These are phyloP conservation scores for Pinctada fucata DNA, from an alignment of 2,888 invertebrate genomes.

Conservation along the genomic window DNA sequence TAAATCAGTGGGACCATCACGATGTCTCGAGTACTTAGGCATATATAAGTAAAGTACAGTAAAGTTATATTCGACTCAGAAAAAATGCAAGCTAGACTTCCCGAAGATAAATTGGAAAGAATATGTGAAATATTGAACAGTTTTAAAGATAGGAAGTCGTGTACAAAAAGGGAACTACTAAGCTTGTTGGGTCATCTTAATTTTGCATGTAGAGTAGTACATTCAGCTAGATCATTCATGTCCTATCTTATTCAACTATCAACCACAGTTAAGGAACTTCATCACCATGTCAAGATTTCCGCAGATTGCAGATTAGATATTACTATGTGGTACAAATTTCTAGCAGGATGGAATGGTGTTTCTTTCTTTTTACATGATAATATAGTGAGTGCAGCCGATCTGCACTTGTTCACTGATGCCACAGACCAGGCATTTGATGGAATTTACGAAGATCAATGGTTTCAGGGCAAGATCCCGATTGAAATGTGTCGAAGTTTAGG, in stretches of 20 bases:
- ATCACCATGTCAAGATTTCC: constrained; percentile 32
- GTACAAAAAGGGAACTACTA: constrained; percentile 31
- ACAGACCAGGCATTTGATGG: constrained; percentile 26
- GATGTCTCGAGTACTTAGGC: too few species aligned
- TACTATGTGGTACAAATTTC: constrained; percentile 34
- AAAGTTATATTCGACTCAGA: too few species aligned
- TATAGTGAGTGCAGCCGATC: constrained; percentile 18
- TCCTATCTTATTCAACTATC: constrained; percentile 30
- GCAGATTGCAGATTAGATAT: constrained; percentile 35
- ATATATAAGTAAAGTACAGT: background rate
- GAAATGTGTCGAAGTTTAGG: background rate
- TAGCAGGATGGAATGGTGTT: constrained; percentile 35
- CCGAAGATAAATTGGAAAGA: background rate
- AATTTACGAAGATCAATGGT: constrained; percentile 35
- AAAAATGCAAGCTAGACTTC: background rate
- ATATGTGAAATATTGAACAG: background rate
- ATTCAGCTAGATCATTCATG: constrained; percentile 34
- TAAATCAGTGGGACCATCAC: too few species aligned
- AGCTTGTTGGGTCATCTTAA: constrained; percentile 27
- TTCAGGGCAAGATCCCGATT: constrained; percentile 29
- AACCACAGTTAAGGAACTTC: constrained; percentile 24
- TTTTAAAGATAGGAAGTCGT: background rate
- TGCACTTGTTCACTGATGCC: constrained; percentile 35
- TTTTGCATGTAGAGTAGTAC: constrained; percentile 23
- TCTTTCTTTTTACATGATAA: constrained; percentile 38